Evolutionary conservation across 2,113 vertebrate species (phyloP), one percentile per base, ranked within the genome.

Genomic region (Paralichthys olivaceus): DNA sequence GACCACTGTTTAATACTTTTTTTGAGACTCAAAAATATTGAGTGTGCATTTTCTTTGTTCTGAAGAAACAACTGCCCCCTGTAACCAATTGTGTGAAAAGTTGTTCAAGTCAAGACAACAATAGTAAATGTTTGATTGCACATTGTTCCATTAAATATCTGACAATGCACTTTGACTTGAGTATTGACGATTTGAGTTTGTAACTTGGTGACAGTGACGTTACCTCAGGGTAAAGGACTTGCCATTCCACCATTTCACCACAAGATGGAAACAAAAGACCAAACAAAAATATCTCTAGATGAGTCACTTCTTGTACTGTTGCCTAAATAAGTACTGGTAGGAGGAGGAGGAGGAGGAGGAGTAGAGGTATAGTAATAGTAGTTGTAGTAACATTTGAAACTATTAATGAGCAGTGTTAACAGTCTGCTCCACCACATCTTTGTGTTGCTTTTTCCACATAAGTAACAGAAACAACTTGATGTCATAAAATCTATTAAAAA

Each of bases 221-320:
- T 53, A 60, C 4, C 17, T 28, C 9, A 8, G 19, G 1, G 8
- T 7, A 20, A 53, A 15, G 9, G 47, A 15, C 22, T 7, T 53
- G 53, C 45, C 13, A 45, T 85, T 72, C 4, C 64, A 4, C 1
- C 0, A 0, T 72, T 83, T 84, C 28, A 53, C 88, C 91, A 89
- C 81, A 66, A 89, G 88, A 77, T 89, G 87, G 84, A 76, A 83
- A 76, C 68, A 34, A 59, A 81, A 56, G 61, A 53, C 56, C 54
- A 85, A n/a, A 57, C 9, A 29, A 53, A 53, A n/a, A 53, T 11
- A 72, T 68, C 37, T 67, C 12, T 25, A 29, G 8, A 29, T 54
- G 17, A 25, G 23, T 2, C 0, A 29, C 25, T 61, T 7, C 19
- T 5, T 20, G 49, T n/a, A 20, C 53, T 66, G n/a, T 37, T 28